phyloP scores from a whole-genome alignment of 2,797 vertebrate genomes.

The Clarias pachynema region DNA sequence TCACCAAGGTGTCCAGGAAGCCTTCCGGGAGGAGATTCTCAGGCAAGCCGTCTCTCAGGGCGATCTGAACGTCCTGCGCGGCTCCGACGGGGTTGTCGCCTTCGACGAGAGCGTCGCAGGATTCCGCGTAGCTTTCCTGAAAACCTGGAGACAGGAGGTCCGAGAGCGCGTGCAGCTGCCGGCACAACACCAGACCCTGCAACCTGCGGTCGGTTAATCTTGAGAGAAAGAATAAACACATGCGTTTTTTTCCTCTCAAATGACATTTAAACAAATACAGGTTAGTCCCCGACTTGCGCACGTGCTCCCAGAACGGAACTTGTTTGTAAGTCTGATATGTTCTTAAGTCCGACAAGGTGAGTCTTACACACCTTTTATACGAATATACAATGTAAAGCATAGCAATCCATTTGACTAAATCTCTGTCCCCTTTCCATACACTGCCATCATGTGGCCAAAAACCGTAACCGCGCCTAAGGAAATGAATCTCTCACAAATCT shows the following conservation, averaged over 20 bases:
- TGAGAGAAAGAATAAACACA: background rate
- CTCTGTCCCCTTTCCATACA: too few species aligned
- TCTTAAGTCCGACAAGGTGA: too few species aligned
- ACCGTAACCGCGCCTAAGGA: too few species aligned
- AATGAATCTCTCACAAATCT: too few species aligned
- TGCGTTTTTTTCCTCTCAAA: background rate
- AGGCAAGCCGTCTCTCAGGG: constrained; percentile 76
- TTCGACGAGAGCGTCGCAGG: constrained; percentile 80
- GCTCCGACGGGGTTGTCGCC: constrained; percentile 72
- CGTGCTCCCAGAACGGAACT: too few species aligned
- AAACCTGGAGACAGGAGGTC: constrained; percentile 80
- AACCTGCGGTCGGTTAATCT: constrained; percentile 83
- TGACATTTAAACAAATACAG: background rate
- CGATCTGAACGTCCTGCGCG: constrained; percentile 81
- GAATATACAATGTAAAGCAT: too few species aligned
- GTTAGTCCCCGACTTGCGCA: too few species aligned
- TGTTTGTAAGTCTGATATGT: too few species aligned
- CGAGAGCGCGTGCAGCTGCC: constrained; percentile 82
- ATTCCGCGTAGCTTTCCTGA: constrained; percentile 82
- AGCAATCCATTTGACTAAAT: too few species aligned
- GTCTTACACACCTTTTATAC: too few species aligned
- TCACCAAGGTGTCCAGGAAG: constrained; percentile 78
- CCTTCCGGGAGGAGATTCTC: constrained; percentile 82
- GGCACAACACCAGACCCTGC: constrained; percentile 81
- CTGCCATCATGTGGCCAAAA: too few species aligned